phyloP scores from a whole-genome alignment of 2,113 vertebrate species.

The Procavia capensis region DNA sequence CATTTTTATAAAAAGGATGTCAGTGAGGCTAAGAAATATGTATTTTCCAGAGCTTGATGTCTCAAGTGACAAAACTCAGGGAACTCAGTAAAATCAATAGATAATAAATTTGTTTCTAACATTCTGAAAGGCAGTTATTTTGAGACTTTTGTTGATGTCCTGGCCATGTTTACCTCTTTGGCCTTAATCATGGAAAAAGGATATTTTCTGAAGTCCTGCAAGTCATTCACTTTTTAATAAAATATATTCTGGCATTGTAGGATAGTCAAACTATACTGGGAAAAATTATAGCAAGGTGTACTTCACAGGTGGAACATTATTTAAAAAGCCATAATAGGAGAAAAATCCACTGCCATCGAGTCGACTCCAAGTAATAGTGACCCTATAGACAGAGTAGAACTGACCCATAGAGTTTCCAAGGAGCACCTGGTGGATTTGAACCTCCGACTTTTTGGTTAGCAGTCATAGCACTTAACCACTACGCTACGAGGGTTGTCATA shows the following conservation, averaged over 20 bases:
- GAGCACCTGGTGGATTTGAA: too few species aligned
- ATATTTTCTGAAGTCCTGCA: conserved; percentile 40
- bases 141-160: neutral
- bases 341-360: too few species aligned
- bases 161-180: conserved; percentile 19
- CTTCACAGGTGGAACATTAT: neutral
- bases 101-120: conserved; percentile 39
- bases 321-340: conserved; percentile 31
- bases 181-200: neutral
- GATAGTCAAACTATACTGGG: conserved; percentile 1
- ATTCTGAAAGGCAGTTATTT: neutral
- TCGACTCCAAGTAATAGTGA: too few species aligned
- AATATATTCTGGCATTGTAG: neutral
- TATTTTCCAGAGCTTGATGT: conserved; percentile 18
- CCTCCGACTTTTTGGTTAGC: too few species aligned
- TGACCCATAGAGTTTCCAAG: too few species aligned
- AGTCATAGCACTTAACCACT: too few species aligned
- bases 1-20: conserved; percentile 35
- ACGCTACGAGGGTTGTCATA: too few species aligned
- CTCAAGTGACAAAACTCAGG: conserved; percentile 22
- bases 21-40: neutral
- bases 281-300: neutral
- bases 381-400: too few species aligned
- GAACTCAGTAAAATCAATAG: conserved; percentile 39
- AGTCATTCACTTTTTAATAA: conserved; percentile 7